Evolutionary conservation across 1,140 invertebrate genomes (phyloP).

Genomic region (Schlechtendalia chinensis): DNA sequence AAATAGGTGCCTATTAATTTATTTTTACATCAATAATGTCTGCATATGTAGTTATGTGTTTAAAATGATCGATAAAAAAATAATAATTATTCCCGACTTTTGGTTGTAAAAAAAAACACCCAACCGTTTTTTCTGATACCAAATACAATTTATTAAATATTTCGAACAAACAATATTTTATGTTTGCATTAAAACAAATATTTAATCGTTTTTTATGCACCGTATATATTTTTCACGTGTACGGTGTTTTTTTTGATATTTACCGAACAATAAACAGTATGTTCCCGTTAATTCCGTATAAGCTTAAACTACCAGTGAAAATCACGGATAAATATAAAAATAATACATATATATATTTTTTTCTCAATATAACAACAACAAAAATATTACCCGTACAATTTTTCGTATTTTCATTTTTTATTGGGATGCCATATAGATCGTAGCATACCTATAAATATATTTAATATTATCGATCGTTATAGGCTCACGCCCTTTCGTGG

Average conservation of each 20-base stretch:
- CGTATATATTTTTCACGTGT: background rate
- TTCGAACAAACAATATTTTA: slow-evolving; percentile 5
- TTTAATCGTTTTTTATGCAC: background rate
- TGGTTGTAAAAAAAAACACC: background rate
- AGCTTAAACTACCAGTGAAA: background rate
- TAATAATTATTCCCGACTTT: background rate
- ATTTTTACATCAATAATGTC: background rate
- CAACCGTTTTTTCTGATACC: background rate
- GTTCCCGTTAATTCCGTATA: background rate
- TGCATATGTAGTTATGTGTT: background rate
- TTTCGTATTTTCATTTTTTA: background rate
- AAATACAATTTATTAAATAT: background rate
- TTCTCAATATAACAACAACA: background rate
- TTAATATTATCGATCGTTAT: background rate
- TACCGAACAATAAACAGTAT: background rate
- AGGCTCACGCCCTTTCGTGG: too few relatives aligned
- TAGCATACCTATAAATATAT: background rate
- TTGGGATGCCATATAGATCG: background rate
- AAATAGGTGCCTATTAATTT: background rate
- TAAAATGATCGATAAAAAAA: background rate
- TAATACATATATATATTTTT: background rate
- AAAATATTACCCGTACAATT: background rate
- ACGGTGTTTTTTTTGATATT: background rate
- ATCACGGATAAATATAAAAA: background rate
- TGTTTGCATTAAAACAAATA: background rate